Percentiles rank a stretch among this genome's conserved stretches.
Conservation (phyloP, 2,797 vertebrate species). For the Glossophaga mutica region DNA sequence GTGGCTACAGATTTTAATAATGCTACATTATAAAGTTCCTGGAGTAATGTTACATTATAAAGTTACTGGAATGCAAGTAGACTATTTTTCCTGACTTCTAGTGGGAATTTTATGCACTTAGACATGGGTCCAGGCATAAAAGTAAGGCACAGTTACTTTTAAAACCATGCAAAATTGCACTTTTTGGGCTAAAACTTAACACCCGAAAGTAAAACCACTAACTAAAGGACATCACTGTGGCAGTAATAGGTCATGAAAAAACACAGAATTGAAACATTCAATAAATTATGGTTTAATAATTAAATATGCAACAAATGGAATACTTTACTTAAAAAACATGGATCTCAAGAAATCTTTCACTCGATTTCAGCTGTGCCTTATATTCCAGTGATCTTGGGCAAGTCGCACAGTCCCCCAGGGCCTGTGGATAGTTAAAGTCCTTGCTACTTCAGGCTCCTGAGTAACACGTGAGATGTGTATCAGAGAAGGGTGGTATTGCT, state of each 20-base stretch:
- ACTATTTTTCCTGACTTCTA: not conserved
- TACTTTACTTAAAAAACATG: not conserved
- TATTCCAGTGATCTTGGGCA: not conserved
- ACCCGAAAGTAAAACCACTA: not conserved
- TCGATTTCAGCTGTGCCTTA: not conserved
- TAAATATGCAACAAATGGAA: not conserved
- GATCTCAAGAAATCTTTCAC: not conserved
- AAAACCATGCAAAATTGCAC: not conserved
- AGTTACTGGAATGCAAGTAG: not conserved
- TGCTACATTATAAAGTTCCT: slow-evolving; percentile 9
- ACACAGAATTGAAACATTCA: not conserved
- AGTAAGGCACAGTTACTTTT: not conserved
- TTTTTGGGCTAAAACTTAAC: not conserved
- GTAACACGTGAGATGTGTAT: not conserved
- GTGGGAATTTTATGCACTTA: not conserved
- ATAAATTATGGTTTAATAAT: not conserved
- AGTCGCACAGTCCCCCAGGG: not conserved
- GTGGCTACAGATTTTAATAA: slow-evolving; percentile 69
- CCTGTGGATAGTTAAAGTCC: not conserved
- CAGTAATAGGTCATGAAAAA: not conserved
- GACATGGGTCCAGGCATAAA: not conserved
- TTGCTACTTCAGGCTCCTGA: not conserved
- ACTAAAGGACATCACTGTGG: not conserved
- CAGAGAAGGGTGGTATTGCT: not conserved
- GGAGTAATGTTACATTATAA: slow-evolving; percentile 42